Base-by-base conservation (phyloP, 1,140 invertebrate species). In the Steinernema khuongi region DNA sequence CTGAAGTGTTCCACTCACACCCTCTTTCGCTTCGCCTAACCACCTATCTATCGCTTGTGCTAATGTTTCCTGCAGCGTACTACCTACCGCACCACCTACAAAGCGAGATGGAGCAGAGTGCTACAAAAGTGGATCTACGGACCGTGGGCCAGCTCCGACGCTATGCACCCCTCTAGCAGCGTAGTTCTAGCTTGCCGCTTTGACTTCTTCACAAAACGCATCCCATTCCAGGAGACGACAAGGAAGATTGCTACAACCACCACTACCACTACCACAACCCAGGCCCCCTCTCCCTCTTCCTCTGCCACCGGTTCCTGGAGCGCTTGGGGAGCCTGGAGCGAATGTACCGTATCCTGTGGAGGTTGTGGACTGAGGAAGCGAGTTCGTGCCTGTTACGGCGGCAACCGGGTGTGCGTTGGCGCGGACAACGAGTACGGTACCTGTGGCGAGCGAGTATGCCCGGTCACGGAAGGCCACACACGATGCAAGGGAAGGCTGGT, bases 401-500 rank as follows among this genome's bases (percentile, higher is more conserved):
- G 82, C 26, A 70, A 82, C 70, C 43, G 71, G 28, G 43, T 74
- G 73, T 82, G 79, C 68, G 19, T 31, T 73, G 82, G 43, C 74
- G 79, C 44, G 1, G 70, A 73, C 2, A 32, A 29, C 66, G 73
- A 81, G 67, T 11, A 71, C 14, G 70, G 71, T 4, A 30, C 33
- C 2, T 76, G 77, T 68, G 73, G 68, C 17, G n/a, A 71, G 31
- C n/a, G 77, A 68, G 1, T 67, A 11, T 80, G 77, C 30, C 33
- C 76, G 2, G 44, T 26, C 19, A n/a, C 71, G 1, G 43, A 43
- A 30, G 60, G 41, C 32, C 72, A 44, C 11, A 79, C 71, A 18
- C 72, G 81, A 30, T 82, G 82, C 32, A 73, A 71, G 33, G 80
- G 81, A 44, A 77, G 81, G 66, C 50, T 83, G n/a, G 69, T 81